phyloP scores from a whole-genome alignment of 2,888 invertebrate genomes.

The Tigriopus californicus region DNA sequence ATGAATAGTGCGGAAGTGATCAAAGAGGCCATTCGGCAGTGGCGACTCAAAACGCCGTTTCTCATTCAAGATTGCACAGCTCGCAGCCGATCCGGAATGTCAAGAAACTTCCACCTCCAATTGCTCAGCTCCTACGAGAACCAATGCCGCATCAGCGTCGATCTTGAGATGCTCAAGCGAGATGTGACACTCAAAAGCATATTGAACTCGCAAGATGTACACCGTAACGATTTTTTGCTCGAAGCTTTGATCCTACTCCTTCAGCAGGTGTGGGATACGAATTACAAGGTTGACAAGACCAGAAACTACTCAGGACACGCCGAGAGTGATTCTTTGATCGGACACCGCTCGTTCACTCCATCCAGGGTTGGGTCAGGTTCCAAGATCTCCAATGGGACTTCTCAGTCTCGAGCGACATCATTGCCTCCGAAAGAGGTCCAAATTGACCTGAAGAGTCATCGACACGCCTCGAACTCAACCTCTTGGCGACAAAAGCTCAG shows the following conservation, averaged over 20 bases:
- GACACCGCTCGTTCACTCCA: too few species aligned
- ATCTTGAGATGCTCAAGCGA: not conserved
- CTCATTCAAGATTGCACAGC: not conserved
- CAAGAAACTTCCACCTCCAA: conserved; percentile 1
- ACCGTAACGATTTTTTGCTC: not conserved
- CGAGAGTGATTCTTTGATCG: too few species aligned
- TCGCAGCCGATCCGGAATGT: not conserved
- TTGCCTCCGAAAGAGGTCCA: too few species aligned
- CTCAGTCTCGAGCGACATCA: too few species aligned
- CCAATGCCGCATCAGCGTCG: not conserved
- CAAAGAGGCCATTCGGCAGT: not conserved
- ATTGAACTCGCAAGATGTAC: not conserved
- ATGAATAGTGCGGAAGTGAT: conserved; percentile 7
- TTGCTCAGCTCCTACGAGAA: not conserved
- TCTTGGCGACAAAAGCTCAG: too few species aligned
- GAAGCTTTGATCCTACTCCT: conserved; percentile 7
- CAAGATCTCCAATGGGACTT: too few species aligned
- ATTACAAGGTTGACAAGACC: too few species aligned
- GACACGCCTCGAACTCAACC: too few species aligned
- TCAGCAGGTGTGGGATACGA: too few species aligned
- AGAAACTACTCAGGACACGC: too few species aligned
- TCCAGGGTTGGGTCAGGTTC: too few species aligned
- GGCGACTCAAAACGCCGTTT: not conserved
- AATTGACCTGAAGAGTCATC: too few species aligned
- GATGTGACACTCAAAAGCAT: conserved; percentile 1